Evolutionary conservation across 2,888 invertebrate genomes (phyloP).

Genomic region (Dioctria rufipes): DNA sequence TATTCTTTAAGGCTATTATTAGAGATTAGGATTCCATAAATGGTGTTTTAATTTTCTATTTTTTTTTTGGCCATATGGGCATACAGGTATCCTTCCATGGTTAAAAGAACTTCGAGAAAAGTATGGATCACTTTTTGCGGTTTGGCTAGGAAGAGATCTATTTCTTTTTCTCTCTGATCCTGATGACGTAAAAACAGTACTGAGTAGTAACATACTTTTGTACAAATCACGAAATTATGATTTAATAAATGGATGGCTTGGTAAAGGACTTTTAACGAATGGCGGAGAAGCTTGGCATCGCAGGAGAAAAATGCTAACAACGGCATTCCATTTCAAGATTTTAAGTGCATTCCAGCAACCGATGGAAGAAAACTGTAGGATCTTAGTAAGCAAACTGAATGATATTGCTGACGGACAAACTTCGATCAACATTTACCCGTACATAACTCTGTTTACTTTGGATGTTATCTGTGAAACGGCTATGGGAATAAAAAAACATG

Average conservation of each 20-base stretch:
- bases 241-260: slow-evolving; percentile 66
- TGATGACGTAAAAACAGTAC: slow-evolving; percentile 65
- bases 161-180: slow-evolving; percentile 66
- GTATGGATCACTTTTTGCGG: slow-evolving; percentile 67
- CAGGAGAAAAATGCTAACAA: slow-evolving; percentile 82
- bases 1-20: too few species aligned
- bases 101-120: slow-evolving; percentile 63
- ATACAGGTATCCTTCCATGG: slow-evolving; percentile 66
- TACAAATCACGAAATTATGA: slow-evolving; percentile 66
- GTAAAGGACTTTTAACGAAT: slow-evolving; percentile 67
- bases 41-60: too few species aligned
- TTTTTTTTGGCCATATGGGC: too few species aligned
- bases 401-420: slow-evolving; percentile 70
- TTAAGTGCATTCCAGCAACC: slow-evolving; percentile 81
- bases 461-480: slow-evolving; percentile 77
- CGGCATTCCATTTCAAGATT: slow-evolving; percentile 86
- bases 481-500: slow-evolving; percentile 84
- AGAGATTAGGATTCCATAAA: too few species aligned
- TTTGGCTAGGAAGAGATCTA: slow-evolving; percentile 69
- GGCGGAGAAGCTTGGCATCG: slow-evolving; percentile 76
- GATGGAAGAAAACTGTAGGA: slow-evolving; percentile 78
- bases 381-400: slow-evolving; percentile 72
- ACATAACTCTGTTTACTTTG: slow-evolving; percentile 71
- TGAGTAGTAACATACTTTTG: slow-evolving; percentile 65
- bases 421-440: slow-evolving; percentile 75